Base-by-base conservation (phyloP, 2,113 vertebrate genomes). In the Lepidothrix coronata region DNA sequence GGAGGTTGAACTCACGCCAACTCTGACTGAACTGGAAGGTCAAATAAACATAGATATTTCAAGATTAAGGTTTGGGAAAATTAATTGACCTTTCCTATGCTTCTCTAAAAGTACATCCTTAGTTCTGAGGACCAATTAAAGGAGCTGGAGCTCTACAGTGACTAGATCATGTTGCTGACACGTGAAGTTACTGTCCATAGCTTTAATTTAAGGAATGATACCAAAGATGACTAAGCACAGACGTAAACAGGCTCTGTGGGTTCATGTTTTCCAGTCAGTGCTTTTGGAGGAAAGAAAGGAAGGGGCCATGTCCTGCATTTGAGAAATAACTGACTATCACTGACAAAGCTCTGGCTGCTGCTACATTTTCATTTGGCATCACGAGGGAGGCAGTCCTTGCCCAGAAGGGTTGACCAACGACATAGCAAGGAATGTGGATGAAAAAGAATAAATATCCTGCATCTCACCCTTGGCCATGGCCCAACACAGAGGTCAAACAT, bases 1-100 rank as follows among this genome's bases (percentile, higher is more conserved):
- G 77, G 44, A 94, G 46, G 46, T 35, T 94, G 91, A 89, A 79
- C 31, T 84, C 74, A 33, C 0, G 16, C 93, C 91, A 91, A 16
- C 33, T 75, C 49, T 55, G 61, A 39, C 61, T 78, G 70, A 87
- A 44, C 37, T 82, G 19, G 57, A 79, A 91, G 84, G 84, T 91
- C 94, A 82, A 76, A 91, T 63, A 89, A 93, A 80, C 59, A 85
- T 7, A 78, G 73, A 33, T 83, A 91, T 83, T 83, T 85, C 90
- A 61, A 88, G 71, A 46, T 48, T 68, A 87, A 70, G n/a, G 17
- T 46, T 91, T 89, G 74, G 61, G 58, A 49, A 96, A 94, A 84
- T 91, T 73, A 95, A 91, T 2, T 68, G 66, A 89, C 62, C 62
- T 81, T 92, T 87, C 65, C 44, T 25, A 41, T 0, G 0, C 33